Conservation (phyloP, 2,888 invertebrate species). For the Lochmaea crataegi region DNA sequence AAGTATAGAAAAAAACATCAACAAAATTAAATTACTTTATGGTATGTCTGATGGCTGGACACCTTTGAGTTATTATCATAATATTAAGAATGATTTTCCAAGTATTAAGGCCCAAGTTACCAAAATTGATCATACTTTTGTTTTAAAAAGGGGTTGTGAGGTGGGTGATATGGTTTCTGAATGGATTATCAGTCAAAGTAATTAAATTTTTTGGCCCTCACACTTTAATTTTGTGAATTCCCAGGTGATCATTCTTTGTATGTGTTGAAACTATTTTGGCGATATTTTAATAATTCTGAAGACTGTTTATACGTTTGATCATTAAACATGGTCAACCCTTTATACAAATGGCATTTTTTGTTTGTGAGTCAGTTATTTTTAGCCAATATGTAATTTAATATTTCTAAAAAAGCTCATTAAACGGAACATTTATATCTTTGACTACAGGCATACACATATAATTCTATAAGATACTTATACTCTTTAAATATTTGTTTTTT, state of each 20-base stretch:
- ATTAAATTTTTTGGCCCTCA: not conserved
- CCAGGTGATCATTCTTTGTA: not conserved
- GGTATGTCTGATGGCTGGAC: slow-evolving; percentile 86
- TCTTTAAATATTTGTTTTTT: no score
- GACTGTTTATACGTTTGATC: no score
- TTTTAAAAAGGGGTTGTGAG: slow-evolving; percentile 72
- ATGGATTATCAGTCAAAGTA: slow-evolving; percentile 53
- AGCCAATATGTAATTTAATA: no score
- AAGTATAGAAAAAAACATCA: slow-evolving; percentile 69
- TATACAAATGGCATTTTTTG: no score
- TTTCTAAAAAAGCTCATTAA: no score
- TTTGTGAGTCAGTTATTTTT: no score
- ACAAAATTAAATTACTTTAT: slow-evolving; percentile 83
- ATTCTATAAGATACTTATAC: no score
- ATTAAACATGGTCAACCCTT: no score
- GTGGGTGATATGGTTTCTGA: slow-evolving; percentile 65
- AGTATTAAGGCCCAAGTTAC: slow-evolving; percentile 70
- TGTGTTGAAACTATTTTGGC: no score
- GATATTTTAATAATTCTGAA: no score
- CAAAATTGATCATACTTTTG: slow-evolving; percentile 83
- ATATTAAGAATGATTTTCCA: slow-evolving; percentile 72
- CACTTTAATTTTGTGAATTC: not conserved
- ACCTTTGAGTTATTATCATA: slow-evolving; percentile 77
- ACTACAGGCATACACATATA: no score
- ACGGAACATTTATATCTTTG: no score